phyloP scores from a whole-genome alignment of 2,113 vertebrate species.

The Strigops habroptila region DNA sequence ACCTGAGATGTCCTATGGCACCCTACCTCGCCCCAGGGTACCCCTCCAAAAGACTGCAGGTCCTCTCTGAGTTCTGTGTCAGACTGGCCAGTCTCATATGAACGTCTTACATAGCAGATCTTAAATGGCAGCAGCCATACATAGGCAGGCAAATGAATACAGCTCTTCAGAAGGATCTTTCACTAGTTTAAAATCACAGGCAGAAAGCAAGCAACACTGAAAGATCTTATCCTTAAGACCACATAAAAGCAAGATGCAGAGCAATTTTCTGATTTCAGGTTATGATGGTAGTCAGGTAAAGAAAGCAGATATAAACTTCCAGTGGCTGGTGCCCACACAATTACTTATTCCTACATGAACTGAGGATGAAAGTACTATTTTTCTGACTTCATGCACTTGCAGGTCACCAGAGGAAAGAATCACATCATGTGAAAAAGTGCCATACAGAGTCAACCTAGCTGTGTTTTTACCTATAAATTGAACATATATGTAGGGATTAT shows the following conservation, averaged over 20 bases:
- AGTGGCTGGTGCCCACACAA: neutral
- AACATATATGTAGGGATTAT: neutral
- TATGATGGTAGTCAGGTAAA: neutral
- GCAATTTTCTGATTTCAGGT: neutral
- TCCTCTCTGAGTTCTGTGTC: neutral
- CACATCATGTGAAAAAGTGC: neutral
- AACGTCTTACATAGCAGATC: neutral
- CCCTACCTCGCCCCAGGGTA: neutral
- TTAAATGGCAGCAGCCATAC: neutral
- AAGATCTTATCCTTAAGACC: neutral
- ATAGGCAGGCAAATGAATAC: neutral
- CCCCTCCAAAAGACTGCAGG: neutral
- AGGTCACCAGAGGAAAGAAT: neutral
- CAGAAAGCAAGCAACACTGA: neutral
- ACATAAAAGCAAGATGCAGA: neutral
- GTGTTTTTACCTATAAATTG: neutral
- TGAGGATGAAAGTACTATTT: neutral
- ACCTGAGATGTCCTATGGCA: neutral
- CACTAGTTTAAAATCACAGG: neutral
- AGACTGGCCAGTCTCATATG: neutral
- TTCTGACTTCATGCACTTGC: neutral
- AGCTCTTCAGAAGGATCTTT: neutral
- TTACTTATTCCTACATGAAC: neutral
- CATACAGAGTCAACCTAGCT: neutral
- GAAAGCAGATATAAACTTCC: neutral